Base-by-base conservation (phyloP, 2,797 vertebrate species). In the Alosa sapidissima region DNA sequence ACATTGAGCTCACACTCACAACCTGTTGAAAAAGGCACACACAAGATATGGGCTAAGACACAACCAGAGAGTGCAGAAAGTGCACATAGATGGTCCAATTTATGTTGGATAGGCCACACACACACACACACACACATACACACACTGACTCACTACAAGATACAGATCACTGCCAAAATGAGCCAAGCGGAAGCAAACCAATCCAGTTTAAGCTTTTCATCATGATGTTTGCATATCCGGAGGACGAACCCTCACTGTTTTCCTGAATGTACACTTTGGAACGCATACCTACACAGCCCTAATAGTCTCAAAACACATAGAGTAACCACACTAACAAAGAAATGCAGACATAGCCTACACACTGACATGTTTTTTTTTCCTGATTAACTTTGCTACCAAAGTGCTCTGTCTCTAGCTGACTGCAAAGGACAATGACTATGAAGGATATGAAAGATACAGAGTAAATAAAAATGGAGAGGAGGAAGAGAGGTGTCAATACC, bases 381-480 rank as follows among this genome's bases (percentile, higher is more conserved):
- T 86, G 55, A 48, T 84, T 28, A 81, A 75, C 89, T 94, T 92
- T 90, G 94, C 93, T 94, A 96, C 96, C 96, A 96, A 96, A 96
- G 96, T 96, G 95, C 96, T 96, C 94, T 95, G 93, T 89, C 54
- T 94, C 92, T 93, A 86, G 81, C 88, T 83, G 86, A 87, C 86
- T 87, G 93, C 93, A 94, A 94, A 89, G 91, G 92, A 94, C 93
- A 93, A 93, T 92, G 87, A 92, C 41, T 78, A 45, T 36, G 36
- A 36, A 19, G 3, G 16, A 41, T 19, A 3, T 19, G 72, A 47
- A 5, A 78, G 36, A 19, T 78, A 92, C 86, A 85, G 91, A 91
- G 81, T 90, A 92, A 91, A 91, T 93, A 92, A 90, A 91, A 82
- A 91, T 91, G 91, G 93, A 90, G 91, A 88, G 88, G 92, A 89